Conservation (phyloP, 2,797 vertebrate genomes). For the Vireo griseus region DNA sequence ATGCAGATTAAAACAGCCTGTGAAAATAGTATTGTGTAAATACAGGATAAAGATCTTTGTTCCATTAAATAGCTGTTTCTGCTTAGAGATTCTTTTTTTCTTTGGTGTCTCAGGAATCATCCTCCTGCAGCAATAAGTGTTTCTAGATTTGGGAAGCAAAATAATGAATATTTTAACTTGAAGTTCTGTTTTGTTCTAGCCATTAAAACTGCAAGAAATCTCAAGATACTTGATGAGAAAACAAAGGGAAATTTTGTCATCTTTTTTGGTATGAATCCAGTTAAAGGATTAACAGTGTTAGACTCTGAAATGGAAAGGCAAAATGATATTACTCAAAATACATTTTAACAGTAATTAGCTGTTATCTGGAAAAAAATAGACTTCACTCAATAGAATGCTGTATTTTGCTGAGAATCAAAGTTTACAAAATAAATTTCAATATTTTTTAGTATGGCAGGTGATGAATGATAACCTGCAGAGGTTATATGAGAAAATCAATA, state of each 20-base stretch:
- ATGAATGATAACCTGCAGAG: constrained; percentile 91
- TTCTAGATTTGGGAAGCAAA: not conserved
- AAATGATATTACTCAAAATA: not conserved
- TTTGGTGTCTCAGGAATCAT: not conserved
- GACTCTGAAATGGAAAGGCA: not conserved
- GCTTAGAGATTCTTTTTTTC: not conserved
- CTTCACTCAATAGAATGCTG: not conserved
- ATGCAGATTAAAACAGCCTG: not conserved
- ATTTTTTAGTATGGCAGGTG: constrained; percentile 83
- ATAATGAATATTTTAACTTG: not conserved
- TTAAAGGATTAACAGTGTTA: not conserved
- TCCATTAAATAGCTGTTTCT: not conserved
- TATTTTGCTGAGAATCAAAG: constrained; percentile 57
- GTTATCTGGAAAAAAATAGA: constrained; percentile 1
- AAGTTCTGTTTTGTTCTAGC: not conserved
- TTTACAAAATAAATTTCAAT: constrained; percentile 74
- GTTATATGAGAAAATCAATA: constrained; percentile 95
- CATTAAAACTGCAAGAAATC: not conserved
- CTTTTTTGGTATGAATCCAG: not conserved
- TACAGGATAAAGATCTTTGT: not conserved
- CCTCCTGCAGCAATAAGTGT: not conserved
- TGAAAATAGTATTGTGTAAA: not conserved
- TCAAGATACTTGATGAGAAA: not conserved
- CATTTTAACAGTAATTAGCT: constrained; percentile 31
- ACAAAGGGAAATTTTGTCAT: not conserved